Percentiles rank a stretch among this genome's conserved stretches.
Conservation (phyloP, 2,888 invertebrate species). For the Pocota personata region DNA sequence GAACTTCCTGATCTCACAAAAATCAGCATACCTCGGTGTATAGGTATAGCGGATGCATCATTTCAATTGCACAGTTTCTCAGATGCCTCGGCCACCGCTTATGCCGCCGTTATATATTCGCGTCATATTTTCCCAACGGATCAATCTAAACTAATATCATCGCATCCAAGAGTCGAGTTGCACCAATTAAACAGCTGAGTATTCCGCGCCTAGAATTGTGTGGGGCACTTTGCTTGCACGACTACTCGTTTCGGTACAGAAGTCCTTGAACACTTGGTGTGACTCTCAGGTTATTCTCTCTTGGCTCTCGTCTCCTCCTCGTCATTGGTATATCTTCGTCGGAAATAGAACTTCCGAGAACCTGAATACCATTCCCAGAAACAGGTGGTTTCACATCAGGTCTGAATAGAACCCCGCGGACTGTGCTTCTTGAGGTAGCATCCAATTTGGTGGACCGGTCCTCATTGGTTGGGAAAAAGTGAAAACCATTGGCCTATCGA, state of each 20-base stretch:
- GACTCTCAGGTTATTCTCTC: slow-evolving; percentile 77
- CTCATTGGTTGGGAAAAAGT: not conserved
- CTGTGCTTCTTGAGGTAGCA: slow-evolving; percentile 61
- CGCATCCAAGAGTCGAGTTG: no score
- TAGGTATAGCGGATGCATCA: no score
- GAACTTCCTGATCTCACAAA: no score
- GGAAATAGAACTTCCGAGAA: slow-evolving; percentile 66
- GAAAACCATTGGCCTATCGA: not conserved
- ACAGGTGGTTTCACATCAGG: slow-evolving; percentile 68
- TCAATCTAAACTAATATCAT: no score
- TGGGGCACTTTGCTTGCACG: slow-evolving; percentile 38
- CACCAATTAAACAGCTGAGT: no score
- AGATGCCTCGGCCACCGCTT: no score
- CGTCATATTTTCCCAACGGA: no score
- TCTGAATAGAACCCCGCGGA: slow-evolving; percentile 72
- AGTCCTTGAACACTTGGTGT: slow-evolving; percentile 54
- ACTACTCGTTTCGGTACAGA: slow-evolving; percentile 33
- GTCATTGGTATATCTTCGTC: slow-evolving; percentile 62
- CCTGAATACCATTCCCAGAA: no score
- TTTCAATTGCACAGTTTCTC: no score
- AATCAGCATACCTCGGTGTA: no score
- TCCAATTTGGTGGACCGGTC: no score
- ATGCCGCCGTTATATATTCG: no score
- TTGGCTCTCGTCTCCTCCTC: slow-evolving; percentile 75
- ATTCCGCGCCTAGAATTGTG: slow-evolving; percentile 56